Evolutionary conservation across 2,888 invertebrate genomes (phyloP), one percentile per base, ranked within the genome.

Genomic region (Xestia sexstrigata): DNA sequence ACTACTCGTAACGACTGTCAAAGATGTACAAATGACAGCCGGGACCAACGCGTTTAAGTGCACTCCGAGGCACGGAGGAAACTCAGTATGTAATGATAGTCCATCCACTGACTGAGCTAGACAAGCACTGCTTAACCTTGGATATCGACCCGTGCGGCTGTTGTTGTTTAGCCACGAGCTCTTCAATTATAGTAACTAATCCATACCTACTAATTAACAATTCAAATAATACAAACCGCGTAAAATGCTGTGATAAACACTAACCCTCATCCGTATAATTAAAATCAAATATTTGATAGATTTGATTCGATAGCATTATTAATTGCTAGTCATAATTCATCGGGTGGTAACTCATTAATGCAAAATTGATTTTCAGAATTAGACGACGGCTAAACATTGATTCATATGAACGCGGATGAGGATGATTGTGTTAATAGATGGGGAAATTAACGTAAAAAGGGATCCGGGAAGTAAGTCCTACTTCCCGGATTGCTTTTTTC

Each of bases 201-300:
- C 9, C n/a, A 47, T 52, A 70, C n/a, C n/a, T n/a, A n/a, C n/a
- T 17, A 70, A 83, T 83, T 45, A 65, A 69, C 26, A 45, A 63
- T 78, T 58, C 62, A 69, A 74, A 70, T 58, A 49, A 26, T 66
- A 55, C 35, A 70, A 63, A 70, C 67, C 55, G 8, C 68, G 45
- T 71, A 26, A 82, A 72, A 66, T 74, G 30, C 69, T 42, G 3
- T 58, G 23, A 85, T 81, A 74, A 81, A 76, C 55, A 72, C 30
- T 60, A 65, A 60, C 13, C 15, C 26, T 70, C 52, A 58, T 35
- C 26, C 35, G 67, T 65, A 42, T 73, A 81, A 78, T 87, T 68
- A 67, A 76, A 81, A 71, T 74, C 69, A 84, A 85, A 83, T 78
- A 78, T 82, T 82, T 83, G 65, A 30, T 82, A 6, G 52, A 66